Conservation (phyloP, 2,888 invertebrate species). For the Pomacea canaliculata region DNA sequence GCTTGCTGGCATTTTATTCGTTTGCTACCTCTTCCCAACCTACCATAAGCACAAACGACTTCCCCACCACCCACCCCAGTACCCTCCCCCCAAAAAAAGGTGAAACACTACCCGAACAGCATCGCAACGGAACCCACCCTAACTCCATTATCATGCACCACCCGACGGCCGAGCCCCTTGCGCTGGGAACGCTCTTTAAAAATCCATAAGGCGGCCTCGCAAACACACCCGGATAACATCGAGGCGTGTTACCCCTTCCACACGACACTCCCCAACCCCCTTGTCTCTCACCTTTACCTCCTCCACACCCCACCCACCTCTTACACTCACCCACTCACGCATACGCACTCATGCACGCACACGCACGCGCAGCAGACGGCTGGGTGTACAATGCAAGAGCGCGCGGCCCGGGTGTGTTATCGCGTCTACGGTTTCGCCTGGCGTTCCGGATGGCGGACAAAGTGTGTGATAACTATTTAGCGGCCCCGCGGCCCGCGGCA, state of each 20-base stretch:
- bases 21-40: too few relatives aligned
- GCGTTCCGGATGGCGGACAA: constrained; percentile 15
- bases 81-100: too few relatives aligned
- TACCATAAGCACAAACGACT: too few relatives aligned
- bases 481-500: constrained; percentile 13
- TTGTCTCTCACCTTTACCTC: background rate
- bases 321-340: background rate
- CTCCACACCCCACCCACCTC: background rate
- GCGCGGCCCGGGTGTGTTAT: constrained; percentile 3
- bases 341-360: background rate
- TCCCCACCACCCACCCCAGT: too few relatives aligned
- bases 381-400: background rate
- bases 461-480: constrained; percentile 25
- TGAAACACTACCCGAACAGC: too few relatives aligned
- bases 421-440: constrained; percentile 10
- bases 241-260: background rate
- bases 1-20: too few relatives aligned
- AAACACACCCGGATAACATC: too few relatives aligned
- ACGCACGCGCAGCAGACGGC: background rate
- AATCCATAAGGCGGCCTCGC: too few relatives aligned
- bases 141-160: too few relatives aligned
- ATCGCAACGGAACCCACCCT: too few relatives aligned
- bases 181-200: too few relatives aligned
- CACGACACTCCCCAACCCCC: background rate
- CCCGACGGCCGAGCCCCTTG: too few relatives aligned